These are phyloP conservation scores for Rhinogobio ventralis DNA, from an alignment of 2,797 vertebrate species.

Conservation along the genomic window DNA sequence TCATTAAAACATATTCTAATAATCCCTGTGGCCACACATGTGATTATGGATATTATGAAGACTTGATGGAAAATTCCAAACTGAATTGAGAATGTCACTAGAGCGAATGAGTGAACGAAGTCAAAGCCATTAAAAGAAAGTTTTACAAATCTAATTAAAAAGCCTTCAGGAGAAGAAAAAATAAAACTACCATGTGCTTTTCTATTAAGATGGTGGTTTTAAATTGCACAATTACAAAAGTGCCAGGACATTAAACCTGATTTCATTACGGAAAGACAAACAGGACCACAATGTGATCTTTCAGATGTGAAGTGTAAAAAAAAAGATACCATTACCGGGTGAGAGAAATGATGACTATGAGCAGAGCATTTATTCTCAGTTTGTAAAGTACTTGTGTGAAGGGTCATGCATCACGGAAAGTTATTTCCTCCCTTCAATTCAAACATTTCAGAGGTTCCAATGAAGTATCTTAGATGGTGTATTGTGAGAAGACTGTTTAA, in stretches of 20 bases:
- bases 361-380: neutral
- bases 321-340: constrained; percentile 4
- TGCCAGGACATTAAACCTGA: constrained; percentile 48
- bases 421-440: neutral
- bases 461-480: neutral
- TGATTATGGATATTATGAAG: neutral
- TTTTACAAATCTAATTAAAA: constrained; percentile 74
- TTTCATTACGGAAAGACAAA: constrained; percentile 42
- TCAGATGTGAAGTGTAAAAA: constrained; percentile 27
- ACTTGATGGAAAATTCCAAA: neutral
- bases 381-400: neutral
- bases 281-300: neutral
- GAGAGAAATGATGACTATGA: neutral
- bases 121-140: constrained; percentile 61
- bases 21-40: neutral
- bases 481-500: neutral
- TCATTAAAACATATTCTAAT: neutral
- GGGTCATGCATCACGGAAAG: neutral
- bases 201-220: constrained; percentile 61
- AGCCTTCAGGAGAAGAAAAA: constrained; percentile 61
- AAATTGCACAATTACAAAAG: constrained; percentile 62
- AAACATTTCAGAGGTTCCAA: neutral
- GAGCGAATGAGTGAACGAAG: neutral
- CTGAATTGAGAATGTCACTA: neutral
- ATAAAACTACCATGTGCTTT: constrained; percentile 25